Base-by-base conservation (phyloP, 2,113 vertebrate species). In the Butorides virescens region DNA sequence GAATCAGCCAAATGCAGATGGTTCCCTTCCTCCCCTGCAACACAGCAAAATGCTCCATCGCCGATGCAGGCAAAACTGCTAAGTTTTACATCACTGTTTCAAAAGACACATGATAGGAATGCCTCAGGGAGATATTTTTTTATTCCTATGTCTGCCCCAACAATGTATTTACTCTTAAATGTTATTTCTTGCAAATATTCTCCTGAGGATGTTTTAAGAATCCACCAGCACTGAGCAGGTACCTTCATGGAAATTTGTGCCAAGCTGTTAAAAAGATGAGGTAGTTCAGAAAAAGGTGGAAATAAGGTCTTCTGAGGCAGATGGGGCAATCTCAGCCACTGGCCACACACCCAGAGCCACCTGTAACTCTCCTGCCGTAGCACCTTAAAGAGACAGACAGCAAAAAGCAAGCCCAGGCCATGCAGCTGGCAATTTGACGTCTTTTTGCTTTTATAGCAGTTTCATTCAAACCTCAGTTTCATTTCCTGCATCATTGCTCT, bases 11-110 rank as follows among this genome's bases (percentile, higher is more conserved):
- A 49, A 65, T 17, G n/a, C 27, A 66, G 66, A 37, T 13, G 15
- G 34, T 20, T 74, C 29, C 56, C 42, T 66, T 83, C 19, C 16
- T 92, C 34, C 10, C 16, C 30, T 1, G 4, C 18, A 36, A 29
- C 0, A 0, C 9, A 34, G 61, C 46, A 55, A 74, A 77, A 82
- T 17, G 19, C 14, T 72, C 30, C n/a, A 46, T 23, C 44, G 47
- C 22, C 30, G 36, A 76, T 32, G 42, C 56, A 66, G 34, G 46
- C 42, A 78, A 74, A 91, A 59, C n/a, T 68, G 25, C 27, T 11
- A 56, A 58, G 30, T 66, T 86, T 76, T 49, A 87, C 32, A 72
- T 68, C 53, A 12, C 36, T 52, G 4, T 78, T 93, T 90, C 82
- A 70, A 76, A 73, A 32, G 23, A 47, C 12, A 36, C 27, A 37